Evolutionary conservation across 2,797 vertebrate species (phyloP).

Genomic region (Schizothorax lantsangensis): DNA sequence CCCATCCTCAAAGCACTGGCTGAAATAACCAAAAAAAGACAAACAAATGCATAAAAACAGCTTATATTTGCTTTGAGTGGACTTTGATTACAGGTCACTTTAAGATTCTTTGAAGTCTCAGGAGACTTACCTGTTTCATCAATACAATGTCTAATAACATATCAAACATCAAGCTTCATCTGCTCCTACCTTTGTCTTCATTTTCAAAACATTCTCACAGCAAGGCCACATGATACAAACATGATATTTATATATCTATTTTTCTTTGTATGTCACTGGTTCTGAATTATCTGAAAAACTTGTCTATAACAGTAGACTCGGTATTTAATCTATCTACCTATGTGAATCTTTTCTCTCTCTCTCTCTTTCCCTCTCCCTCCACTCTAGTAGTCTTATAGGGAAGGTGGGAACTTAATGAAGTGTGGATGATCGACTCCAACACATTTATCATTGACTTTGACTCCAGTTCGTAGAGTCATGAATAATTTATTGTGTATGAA

Average conservation of each 20-base stretch:
- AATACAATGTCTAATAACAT: conserved; percentile 13
- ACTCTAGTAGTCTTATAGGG: conserved; percentile 44
- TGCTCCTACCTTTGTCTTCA: conserved; percentile 1
- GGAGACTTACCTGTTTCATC: conserved; percentile 15
- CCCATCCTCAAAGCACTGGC: conserved; percentile 36
- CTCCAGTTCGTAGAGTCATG: conserved; percentile 76
- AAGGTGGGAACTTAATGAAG: conserved; percentile 74
- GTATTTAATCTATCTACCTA: conserved; percentile 13
- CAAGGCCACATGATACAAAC: not conserved
- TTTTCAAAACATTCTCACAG: conserved; percentile 15
- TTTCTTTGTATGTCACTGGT: not conserved
- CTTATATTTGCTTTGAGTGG: conserved; percentile 38
- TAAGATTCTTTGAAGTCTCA: conserved; percentile 36
- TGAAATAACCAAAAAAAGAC: conserved; percentile 16
- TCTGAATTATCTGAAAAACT: not conserved
- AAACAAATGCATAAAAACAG: conserved; percentile 35
- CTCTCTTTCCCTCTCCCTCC: conserved; percentile 28
- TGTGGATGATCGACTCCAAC: conserved; percentile 74
- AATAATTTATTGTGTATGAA: conserved; percentile 81
- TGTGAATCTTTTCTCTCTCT: conserved; percentile 28
- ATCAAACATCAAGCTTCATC: conserved; percentile 21
- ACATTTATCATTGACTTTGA: conserved; percentile 79
- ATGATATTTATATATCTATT: not conserved
- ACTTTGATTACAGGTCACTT: conserved; percentile 48
- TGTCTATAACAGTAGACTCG: conserved; percentile 9